phyloP scores from a whole-genome alignment of 2,888 invertebrate genomes.

The Flexamia atlantica region DNA sequence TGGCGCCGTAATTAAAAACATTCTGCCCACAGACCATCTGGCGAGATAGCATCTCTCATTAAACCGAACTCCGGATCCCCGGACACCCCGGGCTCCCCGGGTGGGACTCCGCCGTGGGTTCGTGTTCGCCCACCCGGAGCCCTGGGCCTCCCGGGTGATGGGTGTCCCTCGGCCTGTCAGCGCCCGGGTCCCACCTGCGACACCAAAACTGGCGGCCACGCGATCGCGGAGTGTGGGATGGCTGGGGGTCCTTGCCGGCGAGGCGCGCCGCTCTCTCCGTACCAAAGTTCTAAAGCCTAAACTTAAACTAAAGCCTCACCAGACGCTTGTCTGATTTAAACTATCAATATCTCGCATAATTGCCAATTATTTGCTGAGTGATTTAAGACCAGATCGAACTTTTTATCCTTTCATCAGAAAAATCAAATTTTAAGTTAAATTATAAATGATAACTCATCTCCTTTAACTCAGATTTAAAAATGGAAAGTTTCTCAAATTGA shows the following conservation, averaged over 20 bases:
- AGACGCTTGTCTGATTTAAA: too few species aligned
- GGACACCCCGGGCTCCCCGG: not conserved
- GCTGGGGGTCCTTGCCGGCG: not conserved
- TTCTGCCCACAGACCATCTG: slow-evolving; percentile 7
- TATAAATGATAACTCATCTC: too few species aligned
- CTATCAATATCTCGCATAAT: too few species aligned
- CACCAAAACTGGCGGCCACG: not conserved
- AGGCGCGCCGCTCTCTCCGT: too few species aligned
- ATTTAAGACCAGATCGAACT: too few species aligned
- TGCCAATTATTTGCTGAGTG: too few species aligned
- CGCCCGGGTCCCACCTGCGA: not conserved
- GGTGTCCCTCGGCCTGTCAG: not conserved
- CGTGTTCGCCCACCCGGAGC: not conserved
- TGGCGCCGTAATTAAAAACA: slow-evolving; percentile 18
- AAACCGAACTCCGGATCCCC: not conserved
- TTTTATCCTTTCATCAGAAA: too few species aligned
- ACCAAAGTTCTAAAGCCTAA: too few species aligned
- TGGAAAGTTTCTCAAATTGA: too few species aligned
- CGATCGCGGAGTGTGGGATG: not conserved
- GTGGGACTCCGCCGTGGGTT: not conserved
- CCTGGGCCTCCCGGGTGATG: not conserved
- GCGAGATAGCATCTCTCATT: not conserved
- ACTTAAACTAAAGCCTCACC: too few species aligned
- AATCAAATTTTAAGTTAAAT: too few species aligned
- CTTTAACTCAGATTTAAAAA: too few species aligned